Evolutionary conservation across 2,797 vertebrate species (phyloP).

Genomic region (Diplodus puntazzo): DNA sequence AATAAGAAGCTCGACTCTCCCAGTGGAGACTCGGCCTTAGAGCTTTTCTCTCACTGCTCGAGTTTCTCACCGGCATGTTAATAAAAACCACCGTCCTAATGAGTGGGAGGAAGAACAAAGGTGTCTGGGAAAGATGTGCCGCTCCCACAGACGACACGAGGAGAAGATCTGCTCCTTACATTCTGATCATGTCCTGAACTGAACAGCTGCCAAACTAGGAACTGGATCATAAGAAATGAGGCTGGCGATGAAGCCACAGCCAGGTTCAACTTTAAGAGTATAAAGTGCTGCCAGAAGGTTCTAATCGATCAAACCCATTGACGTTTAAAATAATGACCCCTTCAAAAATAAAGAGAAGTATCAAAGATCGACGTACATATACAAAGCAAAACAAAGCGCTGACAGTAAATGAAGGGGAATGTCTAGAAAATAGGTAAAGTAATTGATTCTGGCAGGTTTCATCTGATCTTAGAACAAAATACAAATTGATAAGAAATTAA

Average conservation of each 20-base stretch:
- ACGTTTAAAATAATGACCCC: slow-evolving; percentile 21
- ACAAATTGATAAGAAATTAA: background rate
- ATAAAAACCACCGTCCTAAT: slow-evolving; percentile 22
- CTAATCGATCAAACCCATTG: slow-evolving; percentile 32
- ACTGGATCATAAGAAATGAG: slow-evolving; percentile 2
- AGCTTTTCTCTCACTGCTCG: background rate
- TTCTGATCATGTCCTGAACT: slow-evolving; percentile 17
- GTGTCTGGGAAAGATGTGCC: slow-evolving; percentile 20
- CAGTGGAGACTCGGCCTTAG: slow-evolving; percentile 10
- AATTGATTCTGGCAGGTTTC: slow-evolving; percentile 4
- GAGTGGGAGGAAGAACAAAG: slow-evolving; percentile 42
- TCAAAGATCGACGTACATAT: slow-evolving; percentile 17
- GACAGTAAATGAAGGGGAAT: slow-evolving; percentile 31
- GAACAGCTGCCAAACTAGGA: background rate
- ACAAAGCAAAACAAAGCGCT: slow-evolving; percentile 3
- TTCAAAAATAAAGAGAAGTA: slow-evolving; percentile 5
- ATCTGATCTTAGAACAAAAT: slow-evolving; percentile 9
- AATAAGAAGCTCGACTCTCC: background rate
- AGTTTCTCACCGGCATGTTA: background rate
- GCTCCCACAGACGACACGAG: slow-evolving; percentile 9
- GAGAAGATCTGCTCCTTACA: background rate
- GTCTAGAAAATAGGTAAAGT: background rate
- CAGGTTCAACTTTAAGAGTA: background rate
- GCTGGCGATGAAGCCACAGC: background rate
- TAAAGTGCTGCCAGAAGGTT: slow-evolving; percentile 24